Evolutionary conservation across 2,888 invertebrate genomes (phyloP).

Genomic region (Sceliomorpha sp.): DNA sequence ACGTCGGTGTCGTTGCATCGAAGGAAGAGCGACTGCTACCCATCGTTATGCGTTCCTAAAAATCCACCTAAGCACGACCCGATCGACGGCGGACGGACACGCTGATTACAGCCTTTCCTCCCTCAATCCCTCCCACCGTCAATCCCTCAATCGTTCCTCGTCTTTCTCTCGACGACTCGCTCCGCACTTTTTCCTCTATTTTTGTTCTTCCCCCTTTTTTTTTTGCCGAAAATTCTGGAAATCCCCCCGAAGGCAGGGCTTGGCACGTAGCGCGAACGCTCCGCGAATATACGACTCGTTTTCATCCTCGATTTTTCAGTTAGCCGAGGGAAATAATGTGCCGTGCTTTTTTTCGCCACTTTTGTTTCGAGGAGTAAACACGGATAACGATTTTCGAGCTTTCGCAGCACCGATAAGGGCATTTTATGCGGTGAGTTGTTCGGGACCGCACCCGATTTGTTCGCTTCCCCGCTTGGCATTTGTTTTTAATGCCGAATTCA

Average conservation of each 20-base stretch:
- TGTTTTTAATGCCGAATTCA: conserved; percentile 28
- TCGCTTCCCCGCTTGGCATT: conserved; percentile 5
- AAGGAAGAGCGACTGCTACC: conserved; percentile 61
- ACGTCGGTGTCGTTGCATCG: conserved; percentile 49
- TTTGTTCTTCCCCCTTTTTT: conserved; percentile 30
- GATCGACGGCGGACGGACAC: conserved; percentile 36
- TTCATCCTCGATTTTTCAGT: conserved; percentile 53
- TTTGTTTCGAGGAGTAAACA: conserved; percentile 48
- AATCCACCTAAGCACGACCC: conserved; percentile 35
- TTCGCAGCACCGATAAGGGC: conserved; percentile 40
- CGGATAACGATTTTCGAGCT: conserved; percentile 46
- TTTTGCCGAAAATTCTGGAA: conserved; percentile 36
- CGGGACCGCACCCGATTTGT: conserved; percentile 31
- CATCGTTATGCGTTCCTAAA: conserved; percentile 53
- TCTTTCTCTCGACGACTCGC: conserved; percentile 19
- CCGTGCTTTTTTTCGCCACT: conserved; percentile 41
- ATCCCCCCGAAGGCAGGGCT: conserved; percentile 48
- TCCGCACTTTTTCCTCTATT: conserved; percentile 8
- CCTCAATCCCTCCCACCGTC: conserved; percentile 13
- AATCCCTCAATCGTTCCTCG: conserved; percentile 22
- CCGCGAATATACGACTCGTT: conserved; percentile 45
- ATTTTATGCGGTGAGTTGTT: conserved; percentile 36
- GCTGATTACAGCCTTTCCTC: conserved; percentile 28
- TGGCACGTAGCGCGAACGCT: too few relatives aligned
- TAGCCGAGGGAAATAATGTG: conserved; percentile 49